Conservation (phyloP, 2,888 invertebrate genomes). For the Drosophila suboccidentalis region DNA sequence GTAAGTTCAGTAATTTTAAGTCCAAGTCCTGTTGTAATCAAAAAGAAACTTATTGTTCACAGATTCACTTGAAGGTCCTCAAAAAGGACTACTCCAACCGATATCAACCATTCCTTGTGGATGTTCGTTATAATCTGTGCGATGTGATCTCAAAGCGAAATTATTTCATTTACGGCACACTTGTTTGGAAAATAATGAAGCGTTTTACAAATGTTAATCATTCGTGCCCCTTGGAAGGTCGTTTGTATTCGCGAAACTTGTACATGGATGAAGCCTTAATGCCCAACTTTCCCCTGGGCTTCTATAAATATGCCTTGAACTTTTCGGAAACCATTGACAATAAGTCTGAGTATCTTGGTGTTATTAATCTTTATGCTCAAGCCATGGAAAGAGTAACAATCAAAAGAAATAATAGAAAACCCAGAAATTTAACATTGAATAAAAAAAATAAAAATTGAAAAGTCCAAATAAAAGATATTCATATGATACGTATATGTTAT, state of each 20-base stretch:
- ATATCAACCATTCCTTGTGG: background rate
- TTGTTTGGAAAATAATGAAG: background rate
- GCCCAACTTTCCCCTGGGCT: background rate
- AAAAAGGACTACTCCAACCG: slow-evolving; percentile 13
- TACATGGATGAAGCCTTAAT: background rate
- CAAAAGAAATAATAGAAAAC: no score
- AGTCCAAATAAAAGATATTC: no score
- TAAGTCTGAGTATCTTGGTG: no score
- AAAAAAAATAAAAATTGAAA: no score
- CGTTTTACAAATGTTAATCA: background rate
- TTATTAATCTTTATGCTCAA: no score
- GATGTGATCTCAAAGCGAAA: slow-evolving; percentile 3
- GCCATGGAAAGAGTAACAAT: no score
- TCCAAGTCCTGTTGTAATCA: no score
- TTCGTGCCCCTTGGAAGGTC: background rate
- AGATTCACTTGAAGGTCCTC: background rate
- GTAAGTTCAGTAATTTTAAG: background rate
- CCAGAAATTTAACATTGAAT: no score
- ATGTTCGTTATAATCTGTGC: background rate
- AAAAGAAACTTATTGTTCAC: background rate
- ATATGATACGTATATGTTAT: no score
- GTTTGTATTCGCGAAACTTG: background rate
- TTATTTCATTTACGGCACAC: background rate
- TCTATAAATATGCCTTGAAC: background rate
- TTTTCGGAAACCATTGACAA: no score